Conservation (phyloP, 2,797 vertebrate species). For the Artibeus lituratus region DNA sequence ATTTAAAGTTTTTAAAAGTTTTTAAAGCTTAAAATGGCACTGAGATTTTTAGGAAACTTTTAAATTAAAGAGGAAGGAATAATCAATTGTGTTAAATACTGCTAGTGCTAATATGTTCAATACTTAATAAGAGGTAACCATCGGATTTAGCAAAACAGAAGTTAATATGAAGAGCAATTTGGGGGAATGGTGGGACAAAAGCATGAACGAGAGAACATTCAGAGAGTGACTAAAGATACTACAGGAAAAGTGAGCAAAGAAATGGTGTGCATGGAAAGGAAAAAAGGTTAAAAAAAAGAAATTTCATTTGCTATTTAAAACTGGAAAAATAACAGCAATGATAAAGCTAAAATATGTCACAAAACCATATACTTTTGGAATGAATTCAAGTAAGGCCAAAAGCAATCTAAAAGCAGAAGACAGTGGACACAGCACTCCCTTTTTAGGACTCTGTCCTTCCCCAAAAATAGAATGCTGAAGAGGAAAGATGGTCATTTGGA, state of each 20-base stretch:
- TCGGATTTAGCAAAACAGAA: background rate
- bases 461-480: conserved; percentile 25
- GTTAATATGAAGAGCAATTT: background rate
- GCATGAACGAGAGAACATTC: background rate
- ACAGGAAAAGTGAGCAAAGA: background rate
- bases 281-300: background rate
- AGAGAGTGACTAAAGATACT: background rate
- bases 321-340: background rate
- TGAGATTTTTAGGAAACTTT: background rate
- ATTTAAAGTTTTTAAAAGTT: background rate
- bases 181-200: background rate
- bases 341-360: conserved; percentile 32
- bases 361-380: conserved; percentile 14
- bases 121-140: background rate
- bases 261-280: background rate
- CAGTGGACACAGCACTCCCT: background rate
- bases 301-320: background rate
- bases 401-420: conserved; percentile 49
- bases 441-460: conserved; percentile 4
- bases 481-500: background rate
- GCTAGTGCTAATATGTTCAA: background rate
- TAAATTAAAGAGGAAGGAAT: background rate
- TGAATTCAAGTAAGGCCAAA: conserved; percentile 33
- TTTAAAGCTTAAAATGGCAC: background rate
- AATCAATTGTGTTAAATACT: background rate